Evolutionary conservation across 2,113 vertebrate genomes (phyloP), one percentile per base, ranked within the genome.

Genomic region (Athene cunicularia): DNA sequence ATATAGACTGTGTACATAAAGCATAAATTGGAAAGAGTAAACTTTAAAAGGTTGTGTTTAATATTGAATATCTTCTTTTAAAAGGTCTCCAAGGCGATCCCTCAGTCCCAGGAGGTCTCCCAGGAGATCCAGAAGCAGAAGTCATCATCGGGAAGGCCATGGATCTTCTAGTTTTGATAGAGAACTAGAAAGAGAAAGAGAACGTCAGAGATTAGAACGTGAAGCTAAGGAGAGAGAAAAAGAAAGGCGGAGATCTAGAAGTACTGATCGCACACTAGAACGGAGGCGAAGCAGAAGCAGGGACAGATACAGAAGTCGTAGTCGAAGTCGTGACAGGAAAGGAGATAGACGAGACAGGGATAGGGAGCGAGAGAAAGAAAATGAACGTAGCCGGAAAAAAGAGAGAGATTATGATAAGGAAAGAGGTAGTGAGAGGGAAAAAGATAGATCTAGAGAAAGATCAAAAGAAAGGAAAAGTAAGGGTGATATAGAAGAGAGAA

Each of bases 341-440:
- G 98, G 97, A 62, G 98, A 98, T 55, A 97, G 99, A 95, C 98
- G 98, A 95, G 99, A 99, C 81, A 99, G 99, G 90, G 99, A 99
- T 52, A 98, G 98, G 67, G 99, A 99, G 26, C 98, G 98, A 37
- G 99, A 99, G 80, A 98, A 98, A 22, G 99, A 99, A 95, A 99
- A 98, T 19, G 99, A 99, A 83, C 98, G 98, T 59, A 99, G 97
- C 89, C 98, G 98, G 95, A 98, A 98, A 93, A 99, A 99, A 96
- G 99, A 99, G 37, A 98, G 99, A 66, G 99, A 99, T 52, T 98
- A 99, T 56, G 99, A 99, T 71, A 99, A 98, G 93, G 99, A 99
- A 39, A 98, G 98, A 96, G 99, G 97, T 15, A 96, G 94, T 5
- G 99, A 99, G 85, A 98, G 98, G 88, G 99, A 99, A 67, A 99